These are phyloP conservation scores for Oegoconia quadripuncta DNA, from an alignment of 2,888 invertebrate genomes.

Conservation along the genomic window DNA sequence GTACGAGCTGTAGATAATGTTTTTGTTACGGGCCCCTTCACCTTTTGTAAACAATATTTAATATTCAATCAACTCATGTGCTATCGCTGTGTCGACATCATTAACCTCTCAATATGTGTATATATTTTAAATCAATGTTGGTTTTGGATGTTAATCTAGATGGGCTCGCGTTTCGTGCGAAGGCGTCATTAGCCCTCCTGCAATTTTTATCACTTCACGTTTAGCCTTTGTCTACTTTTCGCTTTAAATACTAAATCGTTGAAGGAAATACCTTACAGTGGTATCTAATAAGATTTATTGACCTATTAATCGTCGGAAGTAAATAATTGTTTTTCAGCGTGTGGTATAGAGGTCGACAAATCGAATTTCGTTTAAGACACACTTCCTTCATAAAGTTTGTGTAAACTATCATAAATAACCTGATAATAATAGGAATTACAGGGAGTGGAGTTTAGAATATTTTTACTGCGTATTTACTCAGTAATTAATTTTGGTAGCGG, in stretches of 20 bases:
- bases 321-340: constrained; percentile 31
- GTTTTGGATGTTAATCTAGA: constrained; percentile 30
- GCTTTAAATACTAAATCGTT: constrained; percentile 40
- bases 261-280: constrained; percentile 27
- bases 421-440: too few species aligned
- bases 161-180: constrained; percentile 47
- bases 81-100: constrained; percentile 1
- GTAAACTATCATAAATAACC: too few species aligned
- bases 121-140: constrained; percentile 11
- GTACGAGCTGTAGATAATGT: too few species aligned
- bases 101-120: constrained; percentile 4
- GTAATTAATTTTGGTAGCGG: too few species aligned
- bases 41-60: constrained; percentile 7
- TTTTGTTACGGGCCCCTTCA: too few species aligned
- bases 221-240: constrained; percentile 35
- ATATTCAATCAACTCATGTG: neutral
- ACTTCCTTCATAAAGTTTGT: too few species aligned
- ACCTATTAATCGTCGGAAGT: constrained; percentile 41
- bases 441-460: too few species aligned
- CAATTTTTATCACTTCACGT: constrained; percentile 52
- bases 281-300: constrained; percentile 44
- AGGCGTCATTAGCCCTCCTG: constrained; percentile 41
- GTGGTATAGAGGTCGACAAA: too few species aligned
- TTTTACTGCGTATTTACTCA: too few species aligned
- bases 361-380: too few species aligned